Evolutionary conservation across 2,113 vertebrate species (phyloP).

Genomic region (Microcebus murinus): DNA sequence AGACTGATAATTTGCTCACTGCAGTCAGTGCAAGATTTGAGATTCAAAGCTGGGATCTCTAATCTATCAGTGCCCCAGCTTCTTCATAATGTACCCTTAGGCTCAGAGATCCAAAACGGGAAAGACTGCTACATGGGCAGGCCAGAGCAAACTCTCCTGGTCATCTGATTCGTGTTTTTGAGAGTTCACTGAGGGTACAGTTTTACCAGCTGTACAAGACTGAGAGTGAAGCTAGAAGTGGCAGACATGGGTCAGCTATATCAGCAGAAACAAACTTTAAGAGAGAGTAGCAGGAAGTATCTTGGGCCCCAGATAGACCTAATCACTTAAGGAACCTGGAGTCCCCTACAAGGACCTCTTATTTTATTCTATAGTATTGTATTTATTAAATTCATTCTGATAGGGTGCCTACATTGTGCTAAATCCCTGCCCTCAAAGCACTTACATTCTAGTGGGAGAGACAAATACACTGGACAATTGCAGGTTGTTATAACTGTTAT

Average conservation of each 20-base stretch:
- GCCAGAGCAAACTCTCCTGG: not conserved
- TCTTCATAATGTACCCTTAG: fast-evolving
- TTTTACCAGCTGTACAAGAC: not conserved
- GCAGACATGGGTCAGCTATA: not conserved
- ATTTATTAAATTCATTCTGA: not conserved
- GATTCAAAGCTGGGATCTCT: not conserved
- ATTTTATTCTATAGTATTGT: not conserved
- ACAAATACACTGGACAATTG: not conserved
- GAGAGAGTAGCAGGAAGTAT: not conserved
- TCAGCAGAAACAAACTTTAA: not conserved
- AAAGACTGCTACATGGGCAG: not conserved
- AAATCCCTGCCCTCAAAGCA: not conserved
- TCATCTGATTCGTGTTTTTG: not conserved
- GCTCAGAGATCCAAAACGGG: not conserved
- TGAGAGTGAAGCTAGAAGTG: not conserved
- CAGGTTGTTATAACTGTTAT: not conserved
- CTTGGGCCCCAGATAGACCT: not conserved
- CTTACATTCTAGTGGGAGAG: not conserved
- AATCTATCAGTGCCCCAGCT: not conserved
- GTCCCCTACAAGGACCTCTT: fast-evolving
- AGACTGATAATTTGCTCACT: not conserved
- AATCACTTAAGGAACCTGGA: not conserved
- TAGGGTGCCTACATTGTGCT: too few relatives aligned
- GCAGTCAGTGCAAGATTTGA: not conserved
- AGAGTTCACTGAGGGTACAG: not conserved